Percentiles rank a stretch among this genome's conserved stretches.
Evolutionary conservation across 2,113 vertebrate genomes (phyloP).

Genomic region (Parus major): DNA sequence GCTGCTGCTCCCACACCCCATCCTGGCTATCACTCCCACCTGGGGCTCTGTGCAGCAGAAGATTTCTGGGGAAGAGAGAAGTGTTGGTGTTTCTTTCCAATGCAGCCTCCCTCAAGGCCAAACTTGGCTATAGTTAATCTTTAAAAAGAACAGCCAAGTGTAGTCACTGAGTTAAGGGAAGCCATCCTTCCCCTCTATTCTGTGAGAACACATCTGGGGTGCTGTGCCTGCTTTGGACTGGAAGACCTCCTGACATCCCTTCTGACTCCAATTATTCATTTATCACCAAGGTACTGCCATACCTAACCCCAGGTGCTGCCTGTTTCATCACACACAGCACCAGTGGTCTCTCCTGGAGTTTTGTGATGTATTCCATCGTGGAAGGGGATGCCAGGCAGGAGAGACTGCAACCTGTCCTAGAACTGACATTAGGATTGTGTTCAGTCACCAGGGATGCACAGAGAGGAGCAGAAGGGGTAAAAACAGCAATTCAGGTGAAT

Average conservation of each 20-base stretch:
- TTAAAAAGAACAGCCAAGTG: not conserved
- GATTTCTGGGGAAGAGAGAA: not conserved
- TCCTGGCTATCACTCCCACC: not conserved
- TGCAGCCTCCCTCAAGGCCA: not conserved
- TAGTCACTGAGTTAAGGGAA: not conserved
- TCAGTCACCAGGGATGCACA: not conserved
- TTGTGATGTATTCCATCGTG: accelerated
- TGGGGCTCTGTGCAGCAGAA: not conserved
- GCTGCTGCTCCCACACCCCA: not conserved
- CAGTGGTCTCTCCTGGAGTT: not conserved
- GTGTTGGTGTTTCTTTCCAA: not conserved
- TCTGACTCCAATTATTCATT: not conserved
- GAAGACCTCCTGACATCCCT: not conserved
- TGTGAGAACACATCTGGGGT: not conserved
- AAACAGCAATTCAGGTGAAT: not conserved
- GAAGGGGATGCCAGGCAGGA: not conserved
- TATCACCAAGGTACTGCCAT: not conserved
- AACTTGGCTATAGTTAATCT: not conserved
- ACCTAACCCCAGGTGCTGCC: not conserved
- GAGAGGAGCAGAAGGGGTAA: accelerated
- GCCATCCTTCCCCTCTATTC: not conserved
- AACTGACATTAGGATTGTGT: not conserved
- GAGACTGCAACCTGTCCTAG: not conserved
- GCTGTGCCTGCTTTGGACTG: not conserved
- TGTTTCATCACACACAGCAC: not conserved